phyloP scores from a whole-genome alignment of 2,113 vertebrate genomes.

The Vidua chalybeata region DNA sequence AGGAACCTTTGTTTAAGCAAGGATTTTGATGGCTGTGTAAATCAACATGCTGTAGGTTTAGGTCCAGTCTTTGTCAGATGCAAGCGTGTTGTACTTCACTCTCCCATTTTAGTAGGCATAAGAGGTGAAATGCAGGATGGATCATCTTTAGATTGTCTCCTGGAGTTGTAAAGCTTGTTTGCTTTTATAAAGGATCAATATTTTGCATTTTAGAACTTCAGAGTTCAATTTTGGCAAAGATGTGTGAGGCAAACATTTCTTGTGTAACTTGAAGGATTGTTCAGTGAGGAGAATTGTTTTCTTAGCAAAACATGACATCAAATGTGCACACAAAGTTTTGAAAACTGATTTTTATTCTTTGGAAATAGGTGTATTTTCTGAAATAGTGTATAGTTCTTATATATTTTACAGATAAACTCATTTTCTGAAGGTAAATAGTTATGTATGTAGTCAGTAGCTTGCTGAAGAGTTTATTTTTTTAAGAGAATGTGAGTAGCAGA shows the following conservation, averaged over 20 bases:
- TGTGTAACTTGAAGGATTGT: not conserved
- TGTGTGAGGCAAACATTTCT: not conserved
- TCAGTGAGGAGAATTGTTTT: not conserved
- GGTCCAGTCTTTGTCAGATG: not conserved
- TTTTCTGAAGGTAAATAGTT: not conserved
- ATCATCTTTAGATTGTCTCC: not conserved
- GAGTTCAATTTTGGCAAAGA: not conserved
- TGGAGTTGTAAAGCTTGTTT: not conserved
- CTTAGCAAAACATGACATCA: not conserved
- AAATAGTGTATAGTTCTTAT: not conserved
- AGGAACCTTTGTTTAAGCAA: not conserved
- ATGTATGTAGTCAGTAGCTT: not conserved
- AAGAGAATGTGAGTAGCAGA: not conserved
- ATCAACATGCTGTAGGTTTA: not conserved
- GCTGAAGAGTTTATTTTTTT: not conserved
- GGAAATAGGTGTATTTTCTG: not conserved
- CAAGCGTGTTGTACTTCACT: not conserved
- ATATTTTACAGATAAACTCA: not conserved
- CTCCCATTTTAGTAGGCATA: not conserved
- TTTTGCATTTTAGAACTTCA: not conserved
- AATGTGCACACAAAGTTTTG: not conserved
- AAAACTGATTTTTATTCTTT: not conserved
- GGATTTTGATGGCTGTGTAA: not conserved
- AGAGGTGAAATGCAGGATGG: not conserved
- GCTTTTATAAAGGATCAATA: not conserved